Evolutionary conservation across 1,140 invertebrate genomes (phyloP).

Genomic region (Nixonia krombeini): DNA sequence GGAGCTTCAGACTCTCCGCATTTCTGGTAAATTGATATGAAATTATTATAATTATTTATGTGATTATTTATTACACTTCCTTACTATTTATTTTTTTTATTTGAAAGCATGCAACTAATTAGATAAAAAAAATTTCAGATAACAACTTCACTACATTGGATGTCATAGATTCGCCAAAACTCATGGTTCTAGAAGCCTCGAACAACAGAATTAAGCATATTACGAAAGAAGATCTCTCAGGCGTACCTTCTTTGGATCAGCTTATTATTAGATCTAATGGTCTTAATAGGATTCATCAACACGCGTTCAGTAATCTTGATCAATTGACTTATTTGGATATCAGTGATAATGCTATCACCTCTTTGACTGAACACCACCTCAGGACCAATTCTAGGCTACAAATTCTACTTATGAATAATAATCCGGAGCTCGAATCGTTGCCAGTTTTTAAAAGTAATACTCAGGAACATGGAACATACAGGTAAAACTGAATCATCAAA

Average conservation of each 20-base stretch:
- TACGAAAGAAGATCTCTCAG: constrained; percentile 76
- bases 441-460: constrained; percentile 68
- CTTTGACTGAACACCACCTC: constrained; percentile 77
- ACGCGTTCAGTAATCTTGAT: constrained; percentile 76
- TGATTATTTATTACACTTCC: constrained; percentile 1
- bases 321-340: constrained; percentile 78
- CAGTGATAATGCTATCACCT: constrained; percentile 77
- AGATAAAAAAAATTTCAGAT: too few relatives aligned
- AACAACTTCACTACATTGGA: constrained; percentile 57
- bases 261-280: constrained; percentile 76
- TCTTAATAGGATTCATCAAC: constrained; percentile 77
- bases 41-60: too few relatives aligned
- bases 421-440: constrained; percentile 75
- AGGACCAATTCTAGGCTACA: constrained; percentile 78
- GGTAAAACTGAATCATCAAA: constrained; percentile 43
- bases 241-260: constrained; percentile 75
- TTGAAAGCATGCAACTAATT: too few relatives aligned
- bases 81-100: too few relatives aligned
- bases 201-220: constrained; percentile 76
- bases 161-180: constrained; percentile 71
- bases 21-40: constrained; percentile 57
- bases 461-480: constrained; percentile 56
- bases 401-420: constrained; percentile 77
- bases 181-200: constrained; percentile 77
- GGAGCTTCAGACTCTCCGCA: constrained; percentile 74